Percentiles rank a stretch among this genome's conserved stretches.
Conservation (phyloP, 1,140 invertebrate species). For the Panagrolaimus sp. region DNA sequence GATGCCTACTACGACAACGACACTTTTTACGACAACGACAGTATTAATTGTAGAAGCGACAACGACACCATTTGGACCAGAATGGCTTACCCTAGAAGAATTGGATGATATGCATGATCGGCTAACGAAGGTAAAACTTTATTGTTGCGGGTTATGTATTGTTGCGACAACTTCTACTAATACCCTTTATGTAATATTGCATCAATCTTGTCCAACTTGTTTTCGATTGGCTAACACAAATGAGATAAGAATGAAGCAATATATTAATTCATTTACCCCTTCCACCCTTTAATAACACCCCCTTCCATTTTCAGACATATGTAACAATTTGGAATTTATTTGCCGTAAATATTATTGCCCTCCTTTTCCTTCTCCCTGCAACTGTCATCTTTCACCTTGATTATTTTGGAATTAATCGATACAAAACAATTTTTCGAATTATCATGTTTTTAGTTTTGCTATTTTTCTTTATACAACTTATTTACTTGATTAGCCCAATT, state of each 20-base stretch:
- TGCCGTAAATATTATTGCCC: not conserved
- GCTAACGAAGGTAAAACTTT: not conserved
- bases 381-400: conserved; percentile 9
- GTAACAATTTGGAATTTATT: conserved; percentile 3
- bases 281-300: too few relatives aligned
- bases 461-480: conserved; percentile 2
- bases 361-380: conserved; percentile 1
- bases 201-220: too few relatives aligned
- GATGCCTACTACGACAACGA: not conserved
- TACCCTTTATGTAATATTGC: too few relatives aligned
- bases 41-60: not conserved
- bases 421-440: conserved; percentile 1
- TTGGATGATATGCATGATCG: not conserved
- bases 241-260: too few relatives aligned
- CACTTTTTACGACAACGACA: not conserved
- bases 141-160: too few relatives aligned
- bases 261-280: too few relatives aligned
- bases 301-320: not conserved
- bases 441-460: not conserved
- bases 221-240: too few relatives aligned
- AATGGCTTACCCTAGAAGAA: not conserved
- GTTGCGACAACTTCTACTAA: too few relatives aligned
- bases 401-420: not conserved
- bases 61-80: not conserved
- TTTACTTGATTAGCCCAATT: not conserved